A percentile compares a stretch with the other conserved stretches of the same genome.
Evolutionary conservation across 2,888 invertebrate species (phyloP).

Genomic region (Corbicula japonica): DNA sequence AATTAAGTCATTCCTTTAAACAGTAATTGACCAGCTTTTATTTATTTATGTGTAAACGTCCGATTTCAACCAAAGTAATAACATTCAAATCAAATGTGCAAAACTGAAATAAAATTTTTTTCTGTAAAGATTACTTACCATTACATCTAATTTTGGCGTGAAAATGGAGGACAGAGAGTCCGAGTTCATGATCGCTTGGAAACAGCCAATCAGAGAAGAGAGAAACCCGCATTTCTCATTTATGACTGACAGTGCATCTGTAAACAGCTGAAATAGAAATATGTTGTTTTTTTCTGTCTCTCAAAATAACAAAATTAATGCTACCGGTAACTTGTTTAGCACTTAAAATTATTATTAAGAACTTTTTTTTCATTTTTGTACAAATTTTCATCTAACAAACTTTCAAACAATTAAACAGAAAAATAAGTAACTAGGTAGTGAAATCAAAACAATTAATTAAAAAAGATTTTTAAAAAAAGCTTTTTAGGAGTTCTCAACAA

Average conservation of each 20-base stretch:
- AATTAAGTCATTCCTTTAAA: not conserved
- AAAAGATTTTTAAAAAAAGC: too few relatives aligned
- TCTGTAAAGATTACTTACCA: conserved; percentile 58
- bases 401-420: too few relatives aligned
- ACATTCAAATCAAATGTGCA: not conserved
- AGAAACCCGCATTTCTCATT: conserved; percentile 15
- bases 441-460: too few relatives aligned
- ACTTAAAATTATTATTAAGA: too few relatives aligned
- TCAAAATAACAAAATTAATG: too few relatives aligned
- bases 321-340: too few relatives aligned
- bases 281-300: too few relatives aligned
- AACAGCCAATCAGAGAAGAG: conserved; percentile 62
- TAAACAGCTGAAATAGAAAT: conserved; percentile 57
- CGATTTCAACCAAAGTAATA: not conserved
- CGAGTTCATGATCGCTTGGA: conserved; percentile 61
- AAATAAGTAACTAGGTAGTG: too few relatives aligned
- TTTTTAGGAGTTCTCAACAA: too few relatives aligned
- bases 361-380: too few relatives aligned
- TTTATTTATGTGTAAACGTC: not conserved
- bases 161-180: conserved; percentile 65
- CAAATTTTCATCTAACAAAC: too few relatives aligned
- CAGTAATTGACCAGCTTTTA: not conserved
- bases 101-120: not conserved
- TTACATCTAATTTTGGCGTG: conserved; percentile 63
- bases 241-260: conserved; percentile 38